phyloP scores from a whole-genome alignment of 2,797 vertebrate species.

The Oreonectes daqikongensis region DNA sequence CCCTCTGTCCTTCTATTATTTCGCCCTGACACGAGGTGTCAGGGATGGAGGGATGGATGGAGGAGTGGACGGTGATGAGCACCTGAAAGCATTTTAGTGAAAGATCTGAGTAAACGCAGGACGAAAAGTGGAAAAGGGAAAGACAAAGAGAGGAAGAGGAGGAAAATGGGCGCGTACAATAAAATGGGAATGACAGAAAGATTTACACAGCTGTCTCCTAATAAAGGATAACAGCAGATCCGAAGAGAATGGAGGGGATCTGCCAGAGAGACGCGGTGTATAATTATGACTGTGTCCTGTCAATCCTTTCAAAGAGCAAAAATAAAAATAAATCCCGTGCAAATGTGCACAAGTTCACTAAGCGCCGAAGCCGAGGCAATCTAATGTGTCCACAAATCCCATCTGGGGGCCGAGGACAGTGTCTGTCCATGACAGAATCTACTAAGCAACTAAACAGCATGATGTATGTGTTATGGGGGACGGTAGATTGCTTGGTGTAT shows the following conservation, averaged over 20 bases:
- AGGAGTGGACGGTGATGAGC: slow-evolving; percentile 6
- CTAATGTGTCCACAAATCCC: slow-evolving; percentile 43
- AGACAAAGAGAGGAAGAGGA: slow-evolving; percentile 38
- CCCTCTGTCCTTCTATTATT: slow-evolving; percentile 53
- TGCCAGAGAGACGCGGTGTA: slow-evolving; percentile 2
- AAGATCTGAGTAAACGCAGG: slow-evolving; percentile 36
- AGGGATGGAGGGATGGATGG: slow-evolving; percentile 57
- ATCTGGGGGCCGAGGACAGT: slow-evolving; percentile 42
- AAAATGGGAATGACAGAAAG: slow-evolving; percentile 50
- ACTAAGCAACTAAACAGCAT: slow-evolving; percentile 57
- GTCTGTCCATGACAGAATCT: slow-evolving; percentile 52
- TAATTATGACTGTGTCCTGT: slow-evolving; percentile 28
- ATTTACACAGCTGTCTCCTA: slow-evolving; percentile 51
- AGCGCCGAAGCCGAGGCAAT: slow-evolving; percentile 19
- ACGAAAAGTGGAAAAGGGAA: background rate
- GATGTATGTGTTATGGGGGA: slow-evolving; percentile 63
- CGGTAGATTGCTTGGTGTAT: slow-evolving; percentile 66
- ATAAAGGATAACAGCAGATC: slow-evolving; percentile 50
- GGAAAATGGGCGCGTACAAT: slow-evolving; percentile 34
- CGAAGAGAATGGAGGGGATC: slow-evolving; percentile 24
- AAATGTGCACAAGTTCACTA: slow-evolving; percentile 20
- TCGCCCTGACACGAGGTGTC: slow-evolving; percentile 51
- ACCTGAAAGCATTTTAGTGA: slow-evolving; percentile 5
- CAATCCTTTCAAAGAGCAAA: slow-evolving; percentile 7
- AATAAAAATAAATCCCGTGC: slow-evolving; percentile 21